Percentiles rank a stretch among this genome's conserved stretches.
phyloP scores from a whole-genome alignment of 92 coral and sea anemone species.

The Zoanthus gigantus region DNA sequence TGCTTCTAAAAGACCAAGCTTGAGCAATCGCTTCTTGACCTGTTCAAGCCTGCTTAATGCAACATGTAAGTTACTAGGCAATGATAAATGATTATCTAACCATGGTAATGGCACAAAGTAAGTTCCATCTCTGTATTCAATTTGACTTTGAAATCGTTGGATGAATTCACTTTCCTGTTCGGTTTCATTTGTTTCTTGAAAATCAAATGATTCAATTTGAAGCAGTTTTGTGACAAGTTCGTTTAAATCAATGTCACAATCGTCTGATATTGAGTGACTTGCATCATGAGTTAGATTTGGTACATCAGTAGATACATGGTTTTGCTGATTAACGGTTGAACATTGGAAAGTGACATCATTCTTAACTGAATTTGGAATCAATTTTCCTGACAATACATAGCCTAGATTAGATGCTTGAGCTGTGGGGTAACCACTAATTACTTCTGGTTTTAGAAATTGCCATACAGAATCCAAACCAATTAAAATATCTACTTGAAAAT shows the following conservation, averaged over 20 bases:
- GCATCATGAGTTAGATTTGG: not conserved
- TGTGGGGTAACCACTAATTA: conserved; percentile 51
- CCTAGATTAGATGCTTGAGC: conserved; percentile 59
- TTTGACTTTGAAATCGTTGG: conserved; percentile 49
- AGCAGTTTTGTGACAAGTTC: conserved; percentile 41
- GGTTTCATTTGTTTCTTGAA: conserved; percentile 36
- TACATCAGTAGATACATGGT: no score
- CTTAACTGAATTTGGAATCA: not conserved
- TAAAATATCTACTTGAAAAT: conserved; percentile 49
- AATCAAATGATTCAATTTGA: conserved; percentile 45
- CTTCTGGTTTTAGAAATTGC: conserved; percentile 59
- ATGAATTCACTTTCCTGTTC: conserved; percentile 47
- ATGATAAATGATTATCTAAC: conserved; percentile 60
- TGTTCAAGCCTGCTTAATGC: conserved; percentile 46
- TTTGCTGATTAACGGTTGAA: no score
- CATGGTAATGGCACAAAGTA: conserved; percentile 54
- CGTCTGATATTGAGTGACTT: conserved; percentile 42
- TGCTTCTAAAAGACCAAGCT: conserved; percentile 35
- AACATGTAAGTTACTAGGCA: conserved; percentile 49
- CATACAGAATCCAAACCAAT: conserved; percentile 63
- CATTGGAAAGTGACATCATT: no score
- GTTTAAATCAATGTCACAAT: conserved; percentile 49
- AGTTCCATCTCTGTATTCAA: conserved; percentile 46
- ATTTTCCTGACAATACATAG: conserved; percentile 52
- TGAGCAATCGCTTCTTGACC: conserved; percentile 40